Conservation (phyloP, 2,797 vertebrate genomes). For the Esox lucius region DNA sequence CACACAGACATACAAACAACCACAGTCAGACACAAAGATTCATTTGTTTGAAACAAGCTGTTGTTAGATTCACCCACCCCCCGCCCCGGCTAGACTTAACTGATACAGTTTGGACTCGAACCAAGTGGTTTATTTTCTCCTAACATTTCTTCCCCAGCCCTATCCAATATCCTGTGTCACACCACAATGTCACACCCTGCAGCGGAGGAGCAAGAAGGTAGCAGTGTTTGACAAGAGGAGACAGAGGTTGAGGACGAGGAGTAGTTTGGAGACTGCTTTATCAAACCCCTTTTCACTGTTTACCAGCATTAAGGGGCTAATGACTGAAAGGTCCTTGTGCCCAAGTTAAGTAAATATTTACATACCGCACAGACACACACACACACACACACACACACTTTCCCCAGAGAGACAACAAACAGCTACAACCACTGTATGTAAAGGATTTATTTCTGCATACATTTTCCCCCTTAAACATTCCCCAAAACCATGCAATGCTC, state of each 20-base stretch:
- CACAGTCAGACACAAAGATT: not conserved
- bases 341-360: conserved; percentile 77
- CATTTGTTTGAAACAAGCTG: conserved; percentile 30
- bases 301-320: conserved; percentile 74
- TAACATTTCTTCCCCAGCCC: conserved; percentile 24
- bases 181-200: conserved; percentile 12
- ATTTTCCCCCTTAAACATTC: conserved; percentile 20
- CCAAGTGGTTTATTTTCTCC: conserved; percentile 33
- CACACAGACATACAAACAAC: conserved; percentile 1
- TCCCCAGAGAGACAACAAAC: not conserved
- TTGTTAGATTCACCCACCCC: not conserved
- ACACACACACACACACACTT: not conserved
- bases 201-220: not conserved
- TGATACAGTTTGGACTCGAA: conserved; percentile 32
- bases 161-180: conserved; percentile 12
- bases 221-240: not conserved
- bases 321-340: conserved; percentile 66
- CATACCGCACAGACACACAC: conserved; percentile 26
- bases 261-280: conserved; percentile 56
- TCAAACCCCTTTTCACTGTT: conserved; percentile 69
- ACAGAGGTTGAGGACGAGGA: not conserved
- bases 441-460: conserved; percentile 44
- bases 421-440: conserved; percentile 18
- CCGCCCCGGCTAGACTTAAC: conserved; percentile 6
- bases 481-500: conserved; percentile 27